Evolutionary conservation across 2,797 vertebrate genomes (phyloP), one percentile per base, ranked within the genome.

Genomic region (Masticophis lateralis): DNA sequence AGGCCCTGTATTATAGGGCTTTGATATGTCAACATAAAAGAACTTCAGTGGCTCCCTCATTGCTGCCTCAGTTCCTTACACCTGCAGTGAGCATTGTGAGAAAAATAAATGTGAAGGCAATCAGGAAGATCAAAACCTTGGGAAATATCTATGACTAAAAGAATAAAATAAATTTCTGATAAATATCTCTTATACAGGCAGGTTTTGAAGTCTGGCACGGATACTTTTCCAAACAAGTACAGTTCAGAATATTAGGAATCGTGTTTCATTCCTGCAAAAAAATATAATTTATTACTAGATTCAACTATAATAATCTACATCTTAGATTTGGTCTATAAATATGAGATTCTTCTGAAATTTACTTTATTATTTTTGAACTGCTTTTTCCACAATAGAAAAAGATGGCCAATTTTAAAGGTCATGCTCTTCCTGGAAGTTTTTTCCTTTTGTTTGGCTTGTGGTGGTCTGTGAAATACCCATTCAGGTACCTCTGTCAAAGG

Each of bases 361-460:
- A 10, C 37, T 95, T 11, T n/a, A 4, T 79, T 47, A 92, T 51
- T 51, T 51, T 94, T 94, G 89, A 32, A 51, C 89, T 7, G 96
- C 66, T 97, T 96, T 43, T 94, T 94, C 90, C 90, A 91, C 94
- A 37, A 57, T 93, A 95, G 94, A 37, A 91, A 94, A 94, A 90
- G 93, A 98, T 99, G 98, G 99, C 98, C 56, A 99, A 98, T 97
- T 99, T 99, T 96, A 97, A 98, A 97, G 99, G 99, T 16, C 99
- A 99, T 14, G 98, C 98, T 0, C 97, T 99, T 11, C 98, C 99
- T 28, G 99, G 99, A 37, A 97, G 97, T 94, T 98, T 99, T 95
- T 99, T 99, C 94, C 95, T 99, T 66, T 92, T 99, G 0, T 97
- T 97, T 7, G 98, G 98, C 59, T 95, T 99, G 66, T 99, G 99